Evolutionary conservation across 2,888 invertebrate species (phyloP).

Genomic region (Sipha maydis): DNA sequence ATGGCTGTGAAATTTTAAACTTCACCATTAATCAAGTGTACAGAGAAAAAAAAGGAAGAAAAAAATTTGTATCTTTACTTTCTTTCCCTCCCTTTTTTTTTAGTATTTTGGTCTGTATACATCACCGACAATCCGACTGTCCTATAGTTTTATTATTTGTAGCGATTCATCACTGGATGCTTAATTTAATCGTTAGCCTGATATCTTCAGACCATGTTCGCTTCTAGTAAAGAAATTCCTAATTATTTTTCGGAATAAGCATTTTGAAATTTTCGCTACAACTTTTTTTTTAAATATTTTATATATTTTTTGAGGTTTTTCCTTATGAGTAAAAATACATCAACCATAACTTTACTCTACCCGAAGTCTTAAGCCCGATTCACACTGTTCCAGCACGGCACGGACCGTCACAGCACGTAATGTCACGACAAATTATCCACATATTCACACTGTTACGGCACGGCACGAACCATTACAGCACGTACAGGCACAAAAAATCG

Average conservation of each 20-base stretch:
- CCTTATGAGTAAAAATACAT: too few species aligned
- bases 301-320: too few species aligned
- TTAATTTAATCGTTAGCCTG: not conserved
- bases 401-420: too few species aligned
- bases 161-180: conserved; percentile 26
- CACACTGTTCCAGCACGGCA: too few species aligned
- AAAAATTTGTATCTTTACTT: conserved; percentile 42
- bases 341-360: too few species aligned
- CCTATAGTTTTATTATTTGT: not conserved
- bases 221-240: not conserved
- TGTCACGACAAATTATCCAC: too few species aligned
- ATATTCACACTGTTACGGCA: too few species aligned
- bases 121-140: not conserved
- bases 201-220: not conserved
- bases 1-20: conserved; percentile 23
- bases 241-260: not conserved
- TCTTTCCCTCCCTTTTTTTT: not conserved
- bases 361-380: too few species aligned
- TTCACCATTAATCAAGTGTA: conserved; percentile 39
- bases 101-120: not conserved
- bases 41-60: not conserved
- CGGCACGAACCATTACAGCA: too few species aligned
- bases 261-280: not conserved
- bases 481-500: too few species aligned
- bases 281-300: too few species aligned